phyloP scores from a whole-genome alignment of 2,113 vertebrate species.

The Prionailurus viverrinus region DNA sequence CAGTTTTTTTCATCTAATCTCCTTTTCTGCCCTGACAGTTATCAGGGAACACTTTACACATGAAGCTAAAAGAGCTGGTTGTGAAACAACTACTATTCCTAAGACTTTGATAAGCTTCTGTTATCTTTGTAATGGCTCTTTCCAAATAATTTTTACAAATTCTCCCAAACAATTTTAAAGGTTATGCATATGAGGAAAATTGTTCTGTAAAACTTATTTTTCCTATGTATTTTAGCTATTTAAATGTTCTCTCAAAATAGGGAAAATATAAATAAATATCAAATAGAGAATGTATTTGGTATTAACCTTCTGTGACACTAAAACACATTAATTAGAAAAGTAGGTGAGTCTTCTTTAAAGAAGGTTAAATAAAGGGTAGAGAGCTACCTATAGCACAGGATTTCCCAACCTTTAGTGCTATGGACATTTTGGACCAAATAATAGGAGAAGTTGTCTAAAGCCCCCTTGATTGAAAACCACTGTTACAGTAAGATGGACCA shows the following conservation, averaged over 20 bases:
- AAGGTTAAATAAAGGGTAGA: constrained; percentile 35
- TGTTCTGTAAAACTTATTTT: background rate
- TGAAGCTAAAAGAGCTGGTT: background rate
- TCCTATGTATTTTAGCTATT: constrained; percentile 17
- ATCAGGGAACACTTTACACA: background rate
- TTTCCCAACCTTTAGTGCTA: background rate
- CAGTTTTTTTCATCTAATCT: background rate
- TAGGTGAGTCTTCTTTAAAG: background rate
- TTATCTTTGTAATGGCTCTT: background rate
- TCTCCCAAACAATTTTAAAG: constrained; percentile 18
- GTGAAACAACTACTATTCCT: background rate
- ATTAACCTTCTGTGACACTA: constrained; percentile 1
- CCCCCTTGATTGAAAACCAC: background rate
- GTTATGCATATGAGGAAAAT: background rate
- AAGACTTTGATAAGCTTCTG: background rate
- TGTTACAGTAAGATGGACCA: background rate
- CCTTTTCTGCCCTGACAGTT: background rate
- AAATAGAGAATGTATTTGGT: constrained; percentile 36
- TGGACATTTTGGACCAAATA: background rate
- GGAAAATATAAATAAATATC: background rate
- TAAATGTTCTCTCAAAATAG: constrained; percentile 40
- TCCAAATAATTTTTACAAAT: background rate
- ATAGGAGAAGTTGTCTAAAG: background rate
- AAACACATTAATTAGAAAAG: background rate
- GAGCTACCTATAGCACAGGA: background rate